Percentiles rank a stretch among this genome's conserved stretches.
These are phyloP conservation scores for Centropus bengalensis DNA, from an alignment of 2,113 vertebrate genomes.

Conservation along the genomic window DNA sequence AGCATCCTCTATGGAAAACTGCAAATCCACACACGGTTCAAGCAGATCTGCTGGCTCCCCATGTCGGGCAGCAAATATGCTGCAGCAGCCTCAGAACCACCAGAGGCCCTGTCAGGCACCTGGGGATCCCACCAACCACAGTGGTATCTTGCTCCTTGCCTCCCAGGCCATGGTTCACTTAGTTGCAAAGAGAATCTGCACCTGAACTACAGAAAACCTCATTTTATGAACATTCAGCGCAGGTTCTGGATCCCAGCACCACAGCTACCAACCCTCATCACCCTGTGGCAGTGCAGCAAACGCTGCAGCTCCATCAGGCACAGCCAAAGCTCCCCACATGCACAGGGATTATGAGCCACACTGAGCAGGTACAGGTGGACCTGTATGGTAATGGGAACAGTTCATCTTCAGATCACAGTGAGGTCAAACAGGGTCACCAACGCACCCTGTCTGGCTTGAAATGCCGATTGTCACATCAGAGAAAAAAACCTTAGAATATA, in stretches of 20 bases:
- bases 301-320: accelerated
- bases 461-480: background rate
- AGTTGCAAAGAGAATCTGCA: background rate
- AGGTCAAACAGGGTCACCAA: background rate
- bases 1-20: background rate
- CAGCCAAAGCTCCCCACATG: accelerated
- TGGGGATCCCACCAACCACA: background rate
- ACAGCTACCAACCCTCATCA: background rate
- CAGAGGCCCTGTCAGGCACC: background rate
- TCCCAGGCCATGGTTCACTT: background rate
- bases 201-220: background rate
- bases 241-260: background rate
- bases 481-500: background rate
- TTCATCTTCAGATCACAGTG: background rate
- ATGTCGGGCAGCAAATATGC: accelerated
- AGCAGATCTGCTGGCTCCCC: background rate
- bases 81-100: accelerated
- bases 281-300: background rate
- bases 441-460: background rate
- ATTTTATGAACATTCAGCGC: background rate
- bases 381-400: background rate
- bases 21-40: accelerated
- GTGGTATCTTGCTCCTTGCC: background rate
- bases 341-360: accelerated
- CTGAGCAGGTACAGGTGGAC: background rate